phyloP scores from a whole-genome alignment of 2,113 vertebrate species.

The Numenius arquata region DNA sequence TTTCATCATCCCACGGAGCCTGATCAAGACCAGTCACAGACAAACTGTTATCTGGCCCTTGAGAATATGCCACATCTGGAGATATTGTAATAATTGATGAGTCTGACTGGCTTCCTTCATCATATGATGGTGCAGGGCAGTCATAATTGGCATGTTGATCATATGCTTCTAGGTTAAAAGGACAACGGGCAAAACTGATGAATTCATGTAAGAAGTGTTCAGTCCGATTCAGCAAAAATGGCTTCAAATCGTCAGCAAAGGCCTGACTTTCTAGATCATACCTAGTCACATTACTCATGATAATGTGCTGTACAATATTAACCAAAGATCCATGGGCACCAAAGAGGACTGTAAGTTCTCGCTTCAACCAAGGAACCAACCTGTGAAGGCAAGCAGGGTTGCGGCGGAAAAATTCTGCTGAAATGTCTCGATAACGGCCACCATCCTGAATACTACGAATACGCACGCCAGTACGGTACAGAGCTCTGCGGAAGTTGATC shows the following conservation, averaged over 20 bases:
- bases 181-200: conserved; percentile 85
- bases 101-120: conserved; percentile 85
- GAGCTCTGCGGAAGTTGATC: conserved; percentile 87
- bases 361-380: conserved; percentile 89
- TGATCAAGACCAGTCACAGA: conserved; percentile 68
- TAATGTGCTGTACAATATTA: conserved; percentile 86
- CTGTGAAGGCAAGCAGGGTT: conserved; percentile 95
- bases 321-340: conserved; percentile 85
- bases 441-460: conserved; percentile 85
- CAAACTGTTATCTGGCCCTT: conserved; percentile 48
- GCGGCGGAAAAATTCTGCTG: conserved; percentile 88
- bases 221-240: conserved; percentile 84
- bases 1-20: conserved; percentile 92
- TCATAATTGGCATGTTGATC: conserved; percentile 93
- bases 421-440: conserved; percentile 86
- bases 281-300: conserved; percentile 82
- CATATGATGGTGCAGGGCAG: conserved; percentile 82
- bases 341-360: conserved; percentile 88
- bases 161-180: conserved; percentile 87
- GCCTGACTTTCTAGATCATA: conserved; percentile 84
- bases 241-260: conserved; percentile 84
- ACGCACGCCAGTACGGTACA: conserved; percentile 83
- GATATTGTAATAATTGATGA: conserved; percentile 92
- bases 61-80: conserved; percentile 75
- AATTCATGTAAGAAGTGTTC: conserved; percentile 93